Evolutionary conservation across 2,797 vertebrate species (phyloP).

Genomic region (Thunnus albacares): DNA sequence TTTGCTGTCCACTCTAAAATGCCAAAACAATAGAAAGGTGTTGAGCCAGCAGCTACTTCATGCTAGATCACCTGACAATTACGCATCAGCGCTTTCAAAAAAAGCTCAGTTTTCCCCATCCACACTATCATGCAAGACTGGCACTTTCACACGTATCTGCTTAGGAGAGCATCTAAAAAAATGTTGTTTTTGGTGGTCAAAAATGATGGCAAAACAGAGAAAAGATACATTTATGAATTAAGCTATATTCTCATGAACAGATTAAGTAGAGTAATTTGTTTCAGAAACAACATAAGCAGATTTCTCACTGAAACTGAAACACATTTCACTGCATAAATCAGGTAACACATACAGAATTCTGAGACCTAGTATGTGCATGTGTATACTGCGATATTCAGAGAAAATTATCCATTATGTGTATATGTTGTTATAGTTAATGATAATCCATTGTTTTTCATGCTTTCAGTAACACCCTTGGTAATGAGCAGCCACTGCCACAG

Average conservation of each 20-base stretch:
- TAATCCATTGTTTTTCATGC: slow-evolving; percentile 31
- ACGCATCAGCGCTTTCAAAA: not conserved
- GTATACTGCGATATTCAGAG: not conserved
- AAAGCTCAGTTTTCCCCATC: not conserved
- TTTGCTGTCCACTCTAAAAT: not conserved
- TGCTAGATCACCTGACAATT: slow-evolving; percentile 7
- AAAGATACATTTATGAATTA: no score
- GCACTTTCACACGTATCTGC: slow-evolving; percentile 11
- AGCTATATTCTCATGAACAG: not conserved
- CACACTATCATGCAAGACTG: not conserved
- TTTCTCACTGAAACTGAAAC: slow-evolving; percentile 9
- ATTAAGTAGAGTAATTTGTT: not conserved
- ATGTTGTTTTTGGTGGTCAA: not conserved
- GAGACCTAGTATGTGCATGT: not conserved
- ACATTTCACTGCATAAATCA: slow-evolving; percentile 15
- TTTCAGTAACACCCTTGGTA: slow-evolving; percentile 42
- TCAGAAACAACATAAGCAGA: not conserved
- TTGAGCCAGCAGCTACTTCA: slow-evolving; percentile 2
- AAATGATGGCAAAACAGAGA: no score
- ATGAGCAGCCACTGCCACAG: slow-evolving; percentile 45
- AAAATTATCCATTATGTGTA: slow-evolving; percentile 8
- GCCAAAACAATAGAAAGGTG: slow-evolving; percentile 6
- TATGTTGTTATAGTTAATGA: slow-evolving; percentile 22
- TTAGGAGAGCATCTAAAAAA: not conserved
- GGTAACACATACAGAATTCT: slow-evolving; percentile 1